Evolutionary conservation across 2,113 vertebrate genomes (phyloP), one percentile per base, ranked within the genome.

Genomic region (Tragelaphus buxtoni): DNA sequence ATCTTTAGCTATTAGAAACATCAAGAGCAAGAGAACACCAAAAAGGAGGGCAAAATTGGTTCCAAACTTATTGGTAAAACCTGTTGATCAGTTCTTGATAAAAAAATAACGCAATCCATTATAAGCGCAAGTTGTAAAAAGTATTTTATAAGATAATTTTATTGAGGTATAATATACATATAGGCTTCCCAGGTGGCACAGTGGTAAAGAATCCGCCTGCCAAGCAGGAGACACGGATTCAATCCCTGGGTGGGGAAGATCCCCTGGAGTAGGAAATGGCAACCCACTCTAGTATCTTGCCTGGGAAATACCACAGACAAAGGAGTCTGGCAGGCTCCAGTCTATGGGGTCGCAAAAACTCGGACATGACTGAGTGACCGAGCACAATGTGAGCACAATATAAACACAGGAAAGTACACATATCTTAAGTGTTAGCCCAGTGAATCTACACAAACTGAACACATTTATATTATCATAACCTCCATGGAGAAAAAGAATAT

Each of bases 1-100:
- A 93, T 97, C 42, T 92, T 94, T 93, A 84, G 9, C 60, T 30
- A 91, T 61, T 22, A 56, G 17, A 91, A 96, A 91, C 32, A 79
- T 4, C 22, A 87, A 14, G 13, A 22, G 2, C 94, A 35, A 77
- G 16, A 7, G 28, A 92, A 89, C 84, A 96, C 56, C 4, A 55
- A 85, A 96, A 91, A 85, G 22, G 9, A 26, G 9, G 84, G 61
- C 11, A 49, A 60, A 97, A 95, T 69, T 55, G 56, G 79, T 92
- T 55, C 20, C 63, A 51, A 94, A 85, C 55, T 51, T 85, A 35
- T 3, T 26, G 32, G 91, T 77, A 1, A 97, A 97, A 92, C 45
- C 63, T 94, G 89, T 26, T 26, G 32, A 92, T 1, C 4, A 76
- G 16, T 3, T 82, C 58, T 39, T 51, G n/a, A 93, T 42, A 84